phyloP scores from a whole-genome alignment of 2,797 vertebrate species.

The Nyctalus aviator region DNA sequence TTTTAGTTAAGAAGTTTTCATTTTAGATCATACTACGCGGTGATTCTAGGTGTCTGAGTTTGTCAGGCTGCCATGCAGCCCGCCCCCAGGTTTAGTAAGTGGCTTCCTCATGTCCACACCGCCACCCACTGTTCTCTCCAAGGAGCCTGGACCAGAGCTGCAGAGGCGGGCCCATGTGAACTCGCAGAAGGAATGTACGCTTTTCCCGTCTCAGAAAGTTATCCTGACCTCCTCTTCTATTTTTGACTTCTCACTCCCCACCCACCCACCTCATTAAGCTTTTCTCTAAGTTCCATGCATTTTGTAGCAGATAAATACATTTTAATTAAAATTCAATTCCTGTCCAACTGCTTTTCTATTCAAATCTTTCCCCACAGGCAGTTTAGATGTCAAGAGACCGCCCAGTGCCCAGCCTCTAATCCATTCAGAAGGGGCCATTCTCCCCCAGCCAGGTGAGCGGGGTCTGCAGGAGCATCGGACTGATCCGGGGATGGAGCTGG shows the following conservation, averaged over 20 bases:
- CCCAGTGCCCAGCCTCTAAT: neutral
- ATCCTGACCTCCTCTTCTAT: neutral
- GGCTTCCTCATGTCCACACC: neutral
- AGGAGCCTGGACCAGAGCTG: neutral
- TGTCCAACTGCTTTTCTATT: neutral
- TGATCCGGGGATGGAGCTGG: neutral
- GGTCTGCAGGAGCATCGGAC: neutral
- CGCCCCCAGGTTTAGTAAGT: neutral
- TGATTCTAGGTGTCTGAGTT: neutral
- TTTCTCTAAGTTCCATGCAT: neutral
- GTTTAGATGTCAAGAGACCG: neutral
- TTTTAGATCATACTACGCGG: neutral
- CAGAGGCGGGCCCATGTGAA: neutral
- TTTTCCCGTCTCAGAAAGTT: neutral
- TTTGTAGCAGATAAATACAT: slow-evolving; percentile 25
- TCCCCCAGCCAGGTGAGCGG: neutral
- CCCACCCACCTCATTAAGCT: neutral
- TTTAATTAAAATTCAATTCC: slow-evolving; percentile 55
- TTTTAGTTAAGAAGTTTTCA: neutral
- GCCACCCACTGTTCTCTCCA: neutral
- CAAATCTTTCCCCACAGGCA: neutral
- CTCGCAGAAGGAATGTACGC: neutral
- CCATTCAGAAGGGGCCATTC: neutral
- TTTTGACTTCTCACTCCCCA: neutral
- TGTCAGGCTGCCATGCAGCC: neutral